These are phyloP conservation scores for Brachionus koreanus DNA, from an alignment of 1,140 invertebrate species.

Conservation along the genomic window DNA sequence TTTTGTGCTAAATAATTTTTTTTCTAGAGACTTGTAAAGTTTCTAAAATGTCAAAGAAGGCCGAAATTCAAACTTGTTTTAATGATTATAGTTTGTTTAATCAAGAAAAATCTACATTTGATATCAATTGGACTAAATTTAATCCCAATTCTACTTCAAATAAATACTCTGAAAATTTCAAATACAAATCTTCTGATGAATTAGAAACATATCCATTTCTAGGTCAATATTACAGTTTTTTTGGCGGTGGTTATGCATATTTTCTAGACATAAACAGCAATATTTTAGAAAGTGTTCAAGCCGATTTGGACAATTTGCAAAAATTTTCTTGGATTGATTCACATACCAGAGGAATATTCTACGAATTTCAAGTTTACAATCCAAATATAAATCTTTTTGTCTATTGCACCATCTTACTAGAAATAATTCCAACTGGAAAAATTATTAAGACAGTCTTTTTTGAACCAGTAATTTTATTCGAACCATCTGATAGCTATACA, in stretches of 20 bases:
- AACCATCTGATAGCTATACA: conserved; percentile 51
- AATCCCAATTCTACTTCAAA: not conserved
- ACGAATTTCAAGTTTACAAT: conserved; percentile 65
- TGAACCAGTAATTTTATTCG: conserved; percentile 52
- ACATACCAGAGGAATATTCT: conserved; percentile 62
- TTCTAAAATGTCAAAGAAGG: not conserved
- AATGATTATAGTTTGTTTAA: conserved; percentile 2
- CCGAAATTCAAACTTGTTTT: not conserved
- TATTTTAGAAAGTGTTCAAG: conserved; percentile 49
- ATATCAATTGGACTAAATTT: not conserved
- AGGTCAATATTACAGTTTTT: conserved; percentile 59
- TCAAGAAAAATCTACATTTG: not conserved
- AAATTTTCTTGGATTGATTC: conserved; percentile 61
- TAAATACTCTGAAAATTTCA: not conserved
- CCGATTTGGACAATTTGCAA: conserved; percentile 54
- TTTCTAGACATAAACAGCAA: conserved; percentile 56
- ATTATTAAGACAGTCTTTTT: conserved; percentile 60
- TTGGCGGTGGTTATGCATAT: conserved; percentile 63
- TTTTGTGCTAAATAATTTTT: conserved; percentile 60
- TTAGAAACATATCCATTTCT: conserved; percentile 59
- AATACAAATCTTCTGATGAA: conserved; percentile 46
- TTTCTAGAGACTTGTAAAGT: not conserved
- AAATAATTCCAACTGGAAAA: conserved; percentile 61
- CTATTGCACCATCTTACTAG: conserved; percentile 60
- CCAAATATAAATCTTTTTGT: conserved; percentile 63